Evolutionary conservation across 1,140 invertebrate species (phyloP), one percentile per base, ranked within the genome.

Genomic region (Drosophila carrolli): DNA sequence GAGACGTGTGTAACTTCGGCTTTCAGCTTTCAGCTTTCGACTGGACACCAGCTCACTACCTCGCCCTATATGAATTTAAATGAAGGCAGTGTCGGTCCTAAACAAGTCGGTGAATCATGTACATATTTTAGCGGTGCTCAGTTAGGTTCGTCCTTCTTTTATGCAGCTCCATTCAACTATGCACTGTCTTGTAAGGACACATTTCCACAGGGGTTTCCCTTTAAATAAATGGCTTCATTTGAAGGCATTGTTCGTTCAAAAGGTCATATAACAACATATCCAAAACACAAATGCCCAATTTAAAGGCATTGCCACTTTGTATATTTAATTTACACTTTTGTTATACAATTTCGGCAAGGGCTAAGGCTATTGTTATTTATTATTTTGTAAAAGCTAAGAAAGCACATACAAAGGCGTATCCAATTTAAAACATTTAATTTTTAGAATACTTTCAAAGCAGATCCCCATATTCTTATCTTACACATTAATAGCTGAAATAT

Each of bases 41-140:
- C 71, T 37, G 67, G 72, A 56, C 74, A 44, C 58, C 58, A 68
- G 60, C 37, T 47, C 48, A 60, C 56, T 65, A 68, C 60, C 62
- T 68, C 54, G 41, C 11, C 47, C 54, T 32, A 43, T 57, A 83
- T 88, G 83, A 89, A 88, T 88, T 89, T 88, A 76, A 88, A 88
- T 83, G 84, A 88, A 88, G 47, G 47, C 47, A 9, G 23, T 6
- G 79, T 46, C 70, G 11, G 44, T 44, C 63, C 77, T 50, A 68
- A 84, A 61, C 67, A 84, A 62, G 54, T 78, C 60, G 41, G 60
- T 72, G 80, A 88, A 79, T 89, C 75, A 88, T 88, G 83, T 82
- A 61, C 80, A 83, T 83, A 88, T 88, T 89, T 83, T 76, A 79
- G 66, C 53, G 75, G 78, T 57, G 43, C 48, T 40, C 59, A 27